Percentiles rank a stretch among this genome's conserved stretches.
phyloP scores from a whole-genome alignment of 2,888 invertebrate genomes.

The Tetragonisca angustula region DNA sequence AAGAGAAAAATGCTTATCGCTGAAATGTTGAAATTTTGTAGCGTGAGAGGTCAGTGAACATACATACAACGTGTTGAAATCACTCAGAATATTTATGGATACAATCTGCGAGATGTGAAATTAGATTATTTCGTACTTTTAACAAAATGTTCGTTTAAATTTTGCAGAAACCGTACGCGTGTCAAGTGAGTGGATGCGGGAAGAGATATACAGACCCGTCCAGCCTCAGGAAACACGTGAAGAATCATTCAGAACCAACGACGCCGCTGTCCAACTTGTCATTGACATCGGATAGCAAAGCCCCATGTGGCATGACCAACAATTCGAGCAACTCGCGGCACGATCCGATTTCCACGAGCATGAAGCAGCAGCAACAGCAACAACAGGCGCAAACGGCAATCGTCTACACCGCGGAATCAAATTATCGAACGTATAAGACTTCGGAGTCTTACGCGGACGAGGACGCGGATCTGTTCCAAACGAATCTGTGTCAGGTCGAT shows the following conservation, averaged over 20 bases:
- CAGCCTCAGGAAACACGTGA: slow-evolving; percentile 95
- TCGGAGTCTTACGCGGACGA: slow-evolving; percentile 63
- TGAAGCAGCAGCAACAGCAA: slow-evolving; percentile 42
- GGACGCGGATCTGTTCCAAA: slow-evolving; percentile 67
- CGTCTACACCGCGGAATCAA: slow-evolving; percentile 40
- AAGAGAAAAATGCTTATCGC: not conserved
- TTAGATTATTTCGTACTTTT: no score
- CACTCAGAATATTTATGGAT: not conserved
- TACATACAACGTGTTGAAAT: not conserved
- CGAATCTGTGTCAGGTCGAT: slow-evolving; percentile 63
- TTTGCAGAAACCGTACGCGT: slow-evolving; percentile 96
- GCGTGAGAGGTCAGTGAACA: not conserved
- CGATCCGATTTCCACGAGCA: slow-evolving; percentile 34
- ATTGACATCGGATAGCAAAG: slow-evolving; percentile 51
- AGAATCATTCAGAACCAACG: slow-evolving; percentile 87
- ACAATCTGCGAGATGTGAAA: no score
- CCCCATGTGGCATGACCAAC: not conserved
- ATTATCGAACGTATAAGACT: slow-evolving; percentile 65
- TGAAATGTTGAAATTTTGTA: slow-evolving; percentile 3
- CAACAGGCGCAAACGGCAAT: slow-evolving; percentile 45
- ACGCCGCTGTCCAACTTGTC: slow-evolving; percentile 40
- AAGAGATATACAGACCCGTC: slow-evolving; percentile 98
- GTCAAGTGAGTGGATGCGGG: slow-evolving; percentile 93
- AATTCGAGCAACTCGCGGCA: slow-evolving; percentile 27
- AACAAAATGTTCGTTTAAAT: slow-evolving; percentile 4